phyloP scores from a whole-genome alignment of 92 coral and sea anemone species.

The Palythoa grandiflora region DNA sequence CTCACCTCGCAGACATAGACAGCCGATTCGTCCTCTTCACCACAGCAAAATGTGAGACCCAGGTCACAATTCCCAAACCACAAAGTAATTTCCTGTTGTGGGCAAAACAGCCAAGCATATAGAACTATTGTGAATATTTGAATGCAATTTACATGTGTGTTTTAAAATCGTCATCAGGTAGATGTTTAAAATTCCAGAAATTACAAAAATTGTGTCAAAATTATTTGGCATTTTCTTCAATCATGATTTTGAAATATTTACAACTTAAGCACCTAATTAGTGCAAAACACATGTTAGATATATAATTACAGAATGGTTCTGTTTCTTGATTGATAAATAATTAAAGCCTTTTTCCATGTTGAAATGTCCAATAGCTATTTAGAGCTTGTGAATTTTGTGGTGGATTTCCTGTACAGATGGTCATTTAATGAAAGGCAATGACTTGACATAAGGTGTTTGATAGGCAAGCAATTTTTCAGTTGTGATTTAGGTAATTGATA shows the following conservation, averaged over 20 bases:
- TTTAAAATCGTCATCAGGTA: background rate
- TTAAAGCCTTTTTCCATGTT: background rate
- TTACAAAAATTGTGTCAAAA: background rate
- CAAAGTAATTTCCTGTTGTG: conserved; percentile 91
- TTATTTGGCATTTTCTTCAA: background rate
- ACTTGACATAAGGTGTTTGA: conserved; percentile 41
- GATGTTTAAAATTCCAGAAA: conserved; percentile 18
- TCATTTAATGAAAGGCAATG: conserved; percentile 2
- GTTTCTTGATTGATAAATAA: conserved; percentile 3
- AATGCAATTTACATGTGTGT: background rate
- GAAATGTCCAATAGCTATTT: background rate
- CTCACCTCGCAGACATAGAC: conserved; percentile 93
- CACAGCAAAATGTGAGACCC: conserved; percentile 89
- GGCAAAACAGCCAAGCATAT: background rate
- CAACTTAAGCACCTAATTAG: background rate
- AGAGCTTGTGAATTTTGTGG: background rate
- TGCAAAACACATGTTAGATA: conserved; percentile 22
- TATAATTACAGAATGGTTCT: background rate
- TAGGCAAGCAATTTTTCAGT: conserved; percentile 47
- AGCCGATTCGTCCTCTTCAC: conserved; percentile 94
- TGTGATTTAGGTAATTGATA: background rate
- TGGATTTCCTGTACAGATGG: background rate
- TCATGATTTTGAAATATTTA: background rate
- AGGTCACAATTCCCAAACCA: conserved; percentile 83
- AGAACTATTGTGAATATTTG: background rate